Evolutionary conservation across 2,888 invertebrate species (phyloP), one percentile per base, ranked within the genome.

Genomic region (Drosophila cracens): DNA sequence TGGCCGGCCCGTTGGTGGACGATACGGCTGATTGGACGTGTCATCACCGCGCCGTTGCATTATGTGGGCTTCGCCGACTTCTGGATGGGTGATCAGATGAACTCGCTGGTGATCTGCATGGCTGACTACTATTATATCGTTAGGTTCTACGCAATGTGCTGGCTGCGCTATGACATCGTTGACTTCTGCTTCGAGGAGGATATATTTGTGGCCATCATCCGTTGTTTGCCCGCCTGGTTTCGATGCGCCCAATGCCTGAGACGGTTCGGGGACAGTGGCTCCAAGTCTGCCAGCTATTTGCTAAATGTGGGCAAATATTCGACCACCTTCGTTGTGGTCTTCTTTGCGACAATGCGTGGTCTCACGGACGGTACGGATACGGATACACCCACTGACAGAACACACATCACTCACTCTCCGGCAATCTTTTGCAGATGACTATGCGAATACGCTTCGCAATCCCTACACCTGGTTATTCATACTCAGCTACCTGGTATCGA

Each of bases 221-320:
- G 96, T 78, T 96, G 98, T 86, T 94, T 99, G 18, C 99, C 99
- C 0, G 98, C 99, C 0, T 99, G 98, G 98, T 97, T 98, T 76
- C 96, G 99, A n/a, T 99, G 99, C 93, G 98, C 98, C 74, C 99
- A 99, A 93, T 99, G 99, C 88, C 93, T 99, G 58, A 94, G 99
- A 1, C 96, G 99, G 62, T 99, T 98, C 93, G 94, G 97, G 7
- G 99, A 99, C 93, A 98, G 98, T 1, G 95, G 95, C 77, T 87
- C 83, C 6, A 97, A 98, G 90, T 96, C 96, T 1, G 97, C 97
- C 93, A 98, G 98, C 1, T 99, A 99, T 94, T 94, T 99, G 53
- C 96, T 97, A 2, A 99, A 99, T 94, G 99, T 99, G 4, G 98
- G 97, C 64, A 99, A 99, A 93, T 99, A 99, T 92, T 99, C 93